Evolutionary conservation across 2,113 vertebrate genomes (phyloP).

Genomic region (Calyptomena viridis): DNA sequence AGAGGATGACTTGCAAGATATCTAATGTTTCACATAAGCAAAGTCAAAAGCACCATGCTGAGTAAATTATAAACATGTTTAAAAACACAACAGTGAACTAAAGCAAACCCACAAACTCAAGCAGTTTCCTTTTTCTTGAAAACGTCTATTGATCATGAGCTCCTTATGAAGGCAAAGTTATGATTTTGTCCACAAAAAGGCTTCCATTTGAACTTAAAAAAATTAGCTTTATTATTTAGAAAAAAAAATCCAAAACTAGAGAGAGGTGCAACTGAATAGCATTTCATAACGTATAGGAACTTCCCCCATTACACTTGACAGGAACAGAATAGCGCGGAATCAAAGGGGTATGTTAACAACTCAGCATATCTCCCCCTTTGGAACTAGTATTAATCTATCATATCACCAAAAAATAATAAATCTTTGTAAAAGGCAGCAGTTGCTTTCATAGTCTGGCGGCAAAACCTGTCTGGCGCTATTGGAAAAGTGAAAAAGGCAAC

Average conservation of each 20-base stretch:
- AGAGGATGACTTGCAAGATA: not conserved
- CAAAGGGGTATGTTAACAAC: slow-evolving; percentile 41
- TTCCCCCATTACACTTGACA: slow-evolving; percentile 20
- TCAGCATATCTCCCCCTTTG: slow-evolving; percentile 39
- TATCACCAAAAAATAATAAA: slow-evolving; percentile 49
- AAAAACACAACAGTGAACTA: not conserved
- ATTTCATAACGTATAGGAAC: not conserved
- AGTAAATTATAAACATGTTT: slow-evolving; percentile 1
- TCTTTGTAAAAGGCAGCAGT: slow-evolving; percentile 44
- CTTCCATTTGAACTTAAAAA: slow-evolving; percentile 2
- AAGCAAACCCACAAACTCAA: not conserved
- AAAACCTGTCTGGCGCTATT: not conserved
- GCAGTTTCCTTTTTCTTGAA: not conserved
- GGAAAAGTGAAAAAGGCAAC: slow-evolving; percentile 16
- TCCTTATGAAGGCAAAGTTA: not conserved
- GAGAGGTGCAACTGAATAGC: not conserved
- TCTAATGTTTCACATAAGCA: not conserved
- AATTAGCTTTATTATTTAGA: not conserved
- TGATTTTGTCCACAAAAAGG: not conserved
- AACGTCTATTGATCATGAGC: not conserved
- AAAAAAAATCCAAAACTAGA: not conserved
- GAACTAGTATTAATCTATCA: slow-evolving; percentile 30
- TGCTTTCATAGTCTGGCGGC: slow-evolving; percentile 12
- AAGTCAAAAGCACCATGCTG: not conserved
- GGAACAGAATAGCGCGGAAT: not conserved